Evolutionary conservation across 2,888 invertebrate species (phyloP), one percentile per base, ranked within the genome.

Genomic region (Stegophylla sp.): DNA sequence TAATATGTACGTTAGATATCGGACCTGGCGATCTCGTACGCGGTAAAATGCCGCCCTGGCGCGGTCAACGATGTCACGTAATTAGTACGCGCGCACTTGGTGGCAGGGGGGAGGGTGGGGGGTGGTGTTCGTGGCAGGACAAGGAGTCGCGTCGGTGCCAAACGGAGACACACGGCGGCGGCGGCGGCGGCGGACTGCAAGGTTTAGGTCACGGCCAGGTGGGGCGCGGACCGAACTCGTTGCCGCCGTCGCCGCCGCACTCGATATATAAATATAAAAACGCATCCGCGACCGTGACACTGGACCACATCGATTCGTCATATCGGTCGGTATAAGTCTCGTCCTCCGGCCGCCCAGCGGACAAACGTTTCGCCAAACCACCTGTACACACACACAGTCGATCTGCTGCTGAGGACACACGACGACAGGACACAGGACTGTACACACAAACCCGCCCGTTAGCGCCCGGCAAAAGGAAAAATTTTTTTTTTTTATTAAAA

Each of bases 191-290:
- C 41, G 43, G 23, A 51, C 69, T n/a, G n/a, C n/a, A 51, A 79
- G 79, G 79, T 79, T 79, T 79, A 79, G 79, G 79, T 79, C 79
- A 79, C 69, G 79, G 79, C 69, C 79, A 61, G 79, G 79, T 48
- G 79, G 69, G 79, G 79, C 45, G 71, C 45, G 71, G 28, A 61
- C 23, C 23, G n/a, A 59, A 23, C 26, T n/a, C 43, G 45, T 20
- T 13, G 45, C 17, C 43, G 59, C 43, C 34, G 48, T 63, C 63
- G 63, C 64, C 41, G 45, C 64, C 51, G 34, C 20, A 34, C 20
- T 59, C 79, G 63, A 79, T 63, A 23, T 61, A 75, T 76, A 76
- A 67, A 77, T 69, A 69, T 69, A 59, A 77, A 77, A 79, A 79
- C 79, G 79, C 61, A 71, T 79, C 69, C 79, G 28, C 79, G 79